Evolutionary conservation across 2,113 vertebrate species (phyloP), one percentile per base, ranked within the genome.

Genomic region (Lasiurus borealis): DNA sequence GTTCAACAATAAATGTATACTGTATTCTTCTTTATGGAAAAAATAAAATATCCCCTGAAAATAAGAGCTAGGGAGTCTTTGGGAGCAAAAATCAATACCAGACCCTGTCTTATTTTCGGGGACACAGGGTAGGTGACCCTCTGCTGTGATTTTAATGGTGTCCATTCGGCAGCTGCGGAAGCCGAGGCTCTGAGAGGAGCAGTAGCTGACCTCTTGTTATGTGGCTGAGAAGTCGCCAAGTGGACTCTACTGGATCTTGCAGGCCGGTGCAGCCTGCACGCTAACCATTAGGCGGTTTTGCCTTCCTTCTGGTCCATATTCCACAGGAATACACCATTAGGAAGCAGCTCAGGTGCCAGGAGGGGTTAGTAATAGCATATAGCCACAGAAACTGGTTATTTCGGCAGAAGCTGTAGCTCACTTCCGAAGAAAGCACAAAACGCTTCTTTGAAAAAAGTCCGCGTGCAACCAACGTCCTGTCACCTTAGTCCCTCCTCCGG

Each of bases 131-230:
- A 31, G 71, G 69, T 1, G 72, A 50, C 27, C 7, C 25, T 84
- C 13, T 84, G 48, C 2, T 80, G n/a, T 23, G 18, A 29, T 85
- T 36, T 77, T 36, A 83, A 81, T 66, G n/a, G 40, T 2, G 34
- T 25, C 76, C 72, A 71, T 34, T 96, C 94, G 29, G 36, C 25
- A 81, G 81, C 69, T 29, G 27, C 64, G 57, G 62, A 87, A 85
- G 68, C 66, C 31, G 84, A 91, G 75, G 54, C 19, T 71, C 46
- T 25, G 29, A 27, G 6, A 52, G 4, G 18, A 29, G 29, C 29
- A 34, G 14, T 18, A 21, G n/a, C n/a, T n/a, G n/a, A n/a, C 48
- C 19, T n/a, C 59, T 15, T 44, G 3, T 2, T 7, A 29, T 4
- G 6, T 4, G 10, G 48, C 21, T 34, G 5, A 52, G 31, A 77